Evolutionary conservation across 2,888 invertebrate genomes (phyloP), one percentile per base, ranked within the genome.

Genomic region (Blastobasis adustella): DNA sequence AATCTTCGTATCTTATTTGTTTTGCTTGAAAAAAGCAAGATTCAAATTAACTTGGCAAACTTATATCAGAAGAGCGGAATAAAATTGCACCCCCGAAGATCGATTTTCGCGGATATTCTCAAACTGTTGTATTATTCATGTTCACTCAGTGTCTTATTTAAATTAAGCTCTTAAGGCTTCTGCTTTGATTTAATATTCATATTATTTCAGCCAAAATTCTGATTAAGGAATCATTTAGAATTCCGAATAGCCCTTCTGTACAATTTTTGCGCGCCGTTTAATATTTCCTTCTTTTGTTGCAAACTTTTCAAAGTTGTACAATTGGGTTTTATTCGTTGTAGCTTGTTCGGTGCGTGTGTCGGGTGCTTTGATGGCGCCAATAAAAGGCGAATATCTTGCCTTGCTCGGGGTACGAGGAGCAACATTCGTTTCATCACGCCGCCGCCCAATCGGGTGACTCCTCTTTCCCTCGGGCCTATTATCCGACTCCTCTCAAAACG

Each of bases 41-140:
- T 23, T 23, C 23, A 23, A 23, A 23, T 23, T 23, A 23, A 23
- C 23, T 23, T 23, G 3, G 23, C 23, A 23, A 23, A 23, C 23
- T 23, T 23, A 23, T 3, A 23, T 3, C 23, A 23, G 3, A 23
- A 1, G 23, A 1, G n/a, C 46, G 39, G 39, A 45, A 45, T 49
- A 39, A 36, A 42, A 46, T 47, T 50, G 47, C 37, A 23, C 43
- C 9, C 6, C 51, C 6, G 9, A 39, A 10, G 40, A 56, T 51
- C 48, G 47, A 53, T 55, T 46, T 52, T 46, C 36, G 40, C 50
- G 57, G 60, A 59, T 62, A 59, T 63, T 57, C 64, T 65, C 62
- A 67, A 66, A 69, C 72, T 72, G 60, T 60, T 76, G 67, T 71
- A 63, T 76, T 73, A 78, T 79, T 77, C 76, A 79, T 74, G 61